Percentiles rank a stretch among this genome's conserved stretches.
Conservation (phyloP, 2,888 invertebrate genomes). For the Lasioglossum villosulum region DNA sequence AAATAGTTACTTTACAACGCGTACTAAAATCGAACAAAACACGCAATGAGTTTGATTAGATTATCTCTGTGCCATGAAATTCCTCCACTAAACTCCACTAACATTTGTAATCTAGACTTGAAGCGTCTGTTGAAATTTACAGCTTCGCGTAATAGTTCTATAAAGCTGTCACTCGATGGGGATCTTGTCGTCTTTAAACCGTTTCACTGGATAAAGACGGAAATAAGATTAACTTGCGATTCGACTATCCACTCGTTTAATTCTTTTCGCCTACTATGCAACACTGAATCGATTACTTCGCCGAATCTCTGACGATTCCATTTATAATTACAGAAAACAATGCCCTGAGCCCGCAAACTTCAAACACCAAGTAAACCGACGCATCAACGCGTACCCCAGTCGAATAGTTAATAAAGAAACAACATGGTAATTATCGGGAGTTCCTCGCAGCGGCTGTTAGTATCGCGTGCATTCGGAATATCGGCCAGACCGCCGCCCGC, state of each 20-base stretch:
- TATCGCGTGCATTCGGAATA: not conserved
- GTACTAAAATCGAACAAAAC: not conserved
- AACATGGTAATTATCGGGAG: not conserved
- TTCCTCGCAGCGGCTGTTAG: not conserved
- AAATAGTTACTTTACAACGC: not conserved
- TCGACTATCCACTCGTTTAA: not conserved
- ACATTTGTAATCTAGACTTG: not conserved
- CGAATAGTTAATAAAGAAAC: not conserved
- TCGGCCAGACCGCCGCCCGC: not conserved
- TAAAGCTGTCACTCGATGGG: not conserved
- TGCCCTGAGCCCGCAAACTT: not conserved
- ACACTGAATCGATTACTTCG: not conserved
- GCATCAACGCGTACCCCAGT: not conserved
- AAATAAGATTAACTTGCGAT: not conserved
- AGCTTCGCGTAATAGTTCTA: not conserved
- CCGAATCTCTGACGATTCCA: too few relatives aligned
- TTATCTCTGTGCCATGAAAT: not conserved
- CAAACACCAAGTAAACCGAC: not conserved
- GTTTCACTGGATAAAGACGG: not conserved
- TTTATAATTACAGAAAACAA: not conserved
- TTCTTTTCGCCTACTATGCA: too few relatives aligned
- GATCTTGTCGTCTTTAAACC: not conserved
- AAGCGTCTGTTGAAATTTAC: slow-evolving; percentile 1
- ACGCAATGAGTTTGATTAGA: not conserved
- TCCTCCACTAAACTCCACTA: not conserved